Conservation (phyloP, 1,140 invertebrate genomes). For the Chionoecetes opilio region DNA sequence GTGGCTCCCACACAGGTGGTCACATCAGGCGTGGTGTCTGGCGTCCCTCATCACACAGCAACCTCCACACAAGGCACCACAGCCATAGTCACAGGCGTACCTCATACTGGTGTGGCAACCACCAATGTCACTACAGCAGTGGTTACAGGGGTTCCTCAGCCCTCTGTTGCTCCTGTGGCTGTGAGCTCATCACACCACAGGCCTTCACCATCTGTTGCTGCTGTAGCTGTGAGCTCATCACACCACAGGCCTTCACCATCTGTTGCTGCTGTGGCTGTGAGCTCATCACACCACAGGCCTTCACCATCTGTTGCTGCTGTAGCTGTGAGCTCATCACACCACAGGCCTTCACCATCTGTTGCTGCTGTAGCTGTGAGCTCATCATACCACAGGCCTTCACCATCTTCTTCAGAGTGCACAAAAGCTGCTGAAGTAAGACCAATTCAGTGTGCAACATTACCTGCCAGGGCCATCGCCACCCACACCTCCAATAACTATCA, state of each 20-base stretch:
- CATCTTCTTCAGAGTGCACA: conserved; percentile 46
- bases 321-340: not conserved
- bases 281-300: not conserved
- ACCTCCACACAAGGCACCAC: conserved; percentile 53
- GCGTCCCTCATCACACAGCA: conserved; percentile 38
- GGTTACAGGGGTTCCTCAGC: conserved; percentile 51
- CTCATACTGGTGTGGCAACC: conserved; percentile 44
- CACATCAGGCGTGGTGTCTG: conserved; percentile 51
- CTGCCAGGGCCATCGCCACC: conserved; percentile 19
- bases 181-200: not conserved
- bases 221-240: not conserved
- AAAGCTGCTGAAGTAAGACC: conserved; percentile 36
- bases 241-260: not conserved
- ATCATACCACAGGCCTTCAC: not conserved
- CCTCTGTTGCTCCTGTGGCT: conserved; percentile 28
- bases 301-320: conserved; percentile 6
- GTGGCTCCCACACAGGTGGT: conserved; percentile 54
- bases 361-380: conserved; percentile 6
- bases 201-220: not conserved
- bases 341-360: not conserved
- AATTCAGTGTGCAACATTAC: conserved; percentile 33
- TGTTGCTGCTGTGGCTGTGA: conserved; percentile 20
- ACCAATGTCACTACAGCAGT: conserved; percentile 45
- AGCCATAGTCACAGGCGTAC: conserved; percentile 61
- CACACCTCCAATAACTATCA: conserved; percentile 7